Percentiles rank a stretch among this genome's conserved stretches.
These are phyloP conservation scores for Drosophila leontia DNA, from an alignment of 1,140 invertebrate genomes.

Conservation along the genomic window DNA sequence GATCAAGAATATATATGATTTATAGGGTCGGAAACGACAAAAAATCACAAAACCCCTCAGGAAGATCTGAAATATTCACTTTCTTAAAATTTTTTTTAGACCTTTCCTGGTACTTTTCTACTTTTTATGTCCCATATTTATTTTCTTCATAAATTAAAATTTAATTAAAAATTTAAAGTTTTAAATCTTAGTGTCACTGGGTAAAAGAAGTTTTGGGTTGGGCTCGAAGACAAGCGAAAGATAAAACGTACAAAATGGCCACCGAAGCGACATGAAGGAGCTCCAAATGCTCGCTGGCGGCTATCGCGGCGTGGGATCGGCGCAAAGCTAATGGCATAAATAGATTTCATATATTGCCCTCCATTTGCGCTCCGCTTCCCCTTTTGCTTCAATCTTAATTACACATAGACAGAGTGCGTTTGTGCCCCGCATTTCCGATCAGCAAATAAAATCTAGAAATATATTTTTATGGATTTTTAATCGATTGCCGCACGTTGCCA, in stretches of 20 bases:
- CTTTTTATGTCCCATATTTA: too few relatives aligned
- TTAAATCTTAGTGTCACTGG: background rate
- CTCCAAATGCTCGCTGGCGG: conserved; percentile 59
- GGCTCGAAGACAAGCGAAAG: conserved; percentile 44
- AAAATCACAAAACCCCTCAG: too few relatives aligned
- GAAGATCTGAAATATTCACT: too few relatives aligned
- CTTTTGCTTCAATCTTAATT: conserved; percentile 63
- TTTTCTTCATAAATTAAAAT: too few relatives aligned
- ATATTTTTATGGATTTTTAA: conserved; percentile 84
- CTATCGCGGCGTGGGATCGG: conserved; percentile 70
- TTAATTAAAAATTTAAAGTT: too few relatives aligned
- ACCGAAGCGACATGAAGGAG: conserved; percentile 40
- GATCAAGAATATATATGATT: too few relatives aligned
- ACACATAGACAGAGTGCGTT: conserved; percentile 51
- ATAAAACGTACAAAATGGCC: conserved; percentile 54
- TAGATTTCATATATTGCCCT: conserved; percentile 79
- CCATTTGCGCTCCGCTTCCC: conserved; percentile 26
- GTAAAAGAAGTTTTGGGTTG: conserved; percentile 33
- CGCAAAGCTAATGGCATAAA: conserved; percentile 82
- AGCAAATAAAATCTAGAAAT: conserved; percentile 83
- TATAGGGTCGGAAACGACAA: too few relatives aligned
- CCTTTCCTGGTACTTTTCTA: too few relatives aligned
- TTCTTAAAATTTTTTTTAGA: too few relatives aligned
- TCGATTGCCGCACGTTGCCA: conserved; percentile 68
- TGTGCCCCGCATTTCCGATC: conserved; percentile 54